phyloP scores from a whole-genome alignment of 2,888 invertebrate genomes.

The Rhagonycha fulva region DNA sequence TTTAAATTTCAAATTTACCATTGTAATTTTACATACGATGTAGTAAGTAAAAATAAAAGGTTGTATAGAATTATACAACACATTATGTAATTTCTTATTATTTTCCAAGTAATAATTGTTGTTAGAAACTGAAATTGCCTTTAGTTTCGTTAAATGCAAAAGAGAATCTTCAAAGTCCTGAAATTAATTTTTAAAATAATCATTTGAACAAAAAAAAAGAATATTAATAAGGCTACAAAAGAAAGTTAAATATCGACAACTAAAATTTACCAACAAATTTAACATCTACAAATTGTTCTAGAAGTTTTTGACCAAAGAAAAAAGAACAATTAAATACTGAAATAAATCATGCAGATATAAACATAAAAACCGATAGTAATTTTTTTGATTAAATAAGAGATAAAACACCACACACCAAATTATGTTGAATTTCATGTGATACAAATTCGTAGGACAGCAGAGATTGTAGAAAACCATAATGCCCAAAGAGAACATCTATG shows the following conservation, averaged over 20 bases:
- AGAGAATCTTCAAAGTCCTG: slow-evolving; percentile 58
- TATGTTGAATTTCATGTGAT: slow-evolving; percentile 56
- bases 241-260: not conserved
- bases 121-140: slow-evolving; percentile 42
- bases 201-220: not conserved
- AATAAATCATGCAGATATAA: not conserved
- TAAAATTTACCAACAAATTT: not conserved
- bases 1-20: slow-evolving; percentile 20
- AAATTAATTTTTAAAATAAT: slow-evolving; percentile 31
- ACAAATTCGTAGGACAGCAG: slow-evolving; percentile 70
- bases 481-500: slow-evolving; percentile 58
- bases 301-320: not conserved
- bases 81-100: slow-evolving; percentile 56
- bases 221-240: not conserved
- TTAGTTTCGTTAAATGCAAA: slow-evolving; percentile 44
- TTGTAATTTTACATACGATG: slow-evolving; percentile 53
- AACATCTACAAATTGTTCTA: not conserved
- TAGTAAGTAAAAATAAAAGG: slow-evolving; percentile 68
- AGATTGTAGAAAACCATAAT: slow-evolving; percentile 58
- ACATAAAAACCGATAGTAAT: not conserved
- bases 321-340: not conserved
- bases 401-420: slow-evolving; percentile 52
- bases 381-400: slow-evolving; percentile 9
- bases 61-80: slow-evolving; percentile 65
- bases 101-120: slow-evolving; percentile 50